Base-by-base conservation (phyloP, 2,113 vertebrate species). In the Peucedramus taeniatus region DNA sequence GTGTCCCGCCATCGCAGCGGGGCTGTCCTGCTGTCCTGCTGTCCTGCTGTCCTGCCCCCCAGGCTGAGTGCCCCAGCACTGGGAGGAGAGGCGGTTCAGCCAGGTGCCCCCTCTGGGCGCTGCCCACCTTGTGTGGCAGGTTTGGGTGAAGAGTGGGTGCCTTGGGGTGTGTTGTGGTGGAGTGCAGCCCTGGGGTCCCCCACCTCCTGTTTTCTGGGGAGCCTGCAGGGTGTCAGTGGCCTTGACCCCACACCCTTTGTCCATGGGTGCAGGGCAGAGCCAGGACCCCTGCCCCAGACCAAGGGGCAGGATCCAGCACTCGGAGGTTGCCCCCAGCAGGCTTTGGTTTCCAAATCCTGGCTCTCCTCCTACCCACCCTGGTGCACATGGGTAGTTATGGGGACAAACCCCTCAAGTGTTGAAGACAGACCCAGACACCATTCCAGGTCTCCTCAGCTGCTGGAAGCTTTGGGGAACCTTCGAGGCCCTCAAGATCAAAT, bases 1-100 rank as follows among this genome's bases (percentile, higher is more conserved):
- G 42, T 1, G 3, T 7, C 10, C 5, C 4, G 3, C 2, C 27
- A 14, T 22, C 2, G 23, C 72, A 24, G 61, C 1, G 5, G n/a
- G 68, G 63, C 81, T 59, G 15, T 4, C 47, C 57, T 39, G 40
- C 5, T n/a, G n/a, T n/a, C n/a, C n/a, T n/a, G n/a, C n/a, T n/a
- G n/a, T n/a, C n/a, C n/a, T n/a, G 63, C 81, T 59, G 15, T 4
- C 47, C 57, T 39, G 40, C 5, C 7, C 39, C 59, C 65, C 2
- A 15, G 40, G 28, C 54, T 50, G 45, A 47, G 60, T 11, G 3
- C 64, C 59, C 8, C 2, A 10, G 70, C 59, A 3, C 1, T 4
- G 23, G 23, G 33, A 7, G 37, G 39, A 27, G 19, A 37, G 17
- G 2, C 1, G 2, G 39, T 65, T 33, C 15, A 4, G 14, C 13